phyloP scores from a whole-genome alignment of 2,797 vertebrate genomes.

The Alca torda region DNA sequence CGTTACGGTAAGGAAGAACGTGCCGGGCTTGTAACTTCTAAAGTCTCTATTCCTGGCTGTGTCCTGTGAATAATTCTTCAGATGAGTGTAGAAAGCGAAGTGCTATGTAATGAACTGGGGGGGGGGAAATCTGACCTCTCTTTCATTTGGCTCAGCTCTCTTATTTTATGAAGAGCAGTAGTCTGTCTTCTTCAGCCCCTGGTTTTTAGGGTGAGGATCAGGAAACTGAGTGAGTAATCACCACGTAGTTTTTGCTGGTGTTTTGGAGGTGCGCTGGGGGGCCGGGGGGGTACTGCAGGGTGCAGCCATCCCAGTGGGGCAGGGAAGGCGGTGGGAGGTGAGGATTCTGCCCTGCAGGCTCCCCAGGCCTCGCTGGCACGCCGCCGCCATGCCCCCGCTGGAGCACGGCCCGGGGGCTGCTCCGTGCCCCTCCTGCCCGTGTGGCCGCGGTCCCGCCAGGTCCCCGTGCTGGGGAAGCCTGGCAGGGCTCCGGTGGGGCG shows the following conservation, averaged over 20 bases:
- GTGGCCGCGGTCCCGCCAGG: rapidly evolving
- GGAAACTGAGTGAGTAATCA: rapidly evolving
- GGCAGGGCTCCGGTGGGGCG: background rate
- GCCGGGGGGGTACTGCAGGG: rapidly evolving
- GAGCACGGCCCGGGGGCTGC: background rate
- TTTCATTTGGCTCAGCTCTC: rapidly evolving
- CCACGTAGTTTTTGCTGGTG: rapidly evolving
- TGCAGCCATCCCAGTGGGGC: background rate
- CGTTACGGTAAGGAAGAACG: background rate
- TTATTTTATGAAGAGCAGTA: background rate
- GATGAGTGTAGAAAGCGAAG: background rate
- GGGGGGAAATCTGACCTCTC: too few species aligned
- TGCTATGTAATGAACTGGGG: background rate
- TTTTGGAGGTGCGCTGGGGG: background rate
- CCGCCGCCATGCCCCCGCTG: rapidly evolving
- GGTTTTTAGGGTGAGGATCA: background rate
- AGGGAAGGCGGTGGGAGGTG: background rate
- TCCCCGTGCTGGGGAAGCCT: background rate
- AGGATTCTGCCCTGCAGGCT: too few species aligned
- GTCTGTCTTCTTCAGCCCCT: background rate
- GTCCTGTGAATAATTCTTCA: background rate
- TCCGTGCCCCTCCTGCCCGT: background rate
- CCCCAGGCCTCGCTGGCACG: rapidly evolving
- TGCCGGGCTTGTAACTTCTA: background rate
- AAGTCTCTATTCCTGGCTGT: background rate